Base-by-base conservation (phyloP, 2,888 invertebrate genomes). In the Keiferia lycopersicella region DNA sequence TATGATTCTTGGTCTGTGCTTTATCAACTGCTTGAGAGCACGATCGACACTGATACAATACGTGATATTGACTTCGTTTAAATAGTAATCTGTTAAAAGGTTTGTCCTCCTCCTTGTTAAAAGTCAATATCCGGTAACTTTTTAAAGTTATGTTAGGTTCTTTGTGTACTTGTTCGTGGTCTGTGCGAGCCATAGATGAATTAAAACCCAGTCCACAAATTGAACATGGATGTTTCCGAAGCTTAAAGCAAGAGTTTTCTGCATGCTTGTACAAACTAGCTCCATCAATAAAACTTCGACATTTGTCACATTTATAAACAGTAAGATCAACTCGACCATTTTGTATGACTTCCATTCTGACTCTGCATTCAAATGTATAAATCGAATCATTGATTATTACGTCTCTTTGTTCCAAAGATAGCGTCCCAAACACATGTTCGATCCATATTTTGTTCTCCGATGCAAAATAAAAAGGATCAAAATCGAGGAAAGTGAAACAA, bases 1-100 rank as follows among this genome's bases (percentile, higher is more conserved):
- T 45, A 64, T 86, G 86, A 66, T 61, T 57, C 12, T 64, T 63
- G 51, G 71, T 70, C 26, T 70, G 68, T 56, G 65, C 72, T 67
- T 78, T 81, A 66, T 86, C 81, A 50, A 85, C 73, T 50, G 81
- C 65, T 0, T 72, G 79, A 59, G 77, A 70, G 66, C 88, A 88
- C 62, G 75, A 80, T 75, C 88, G 82, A 71, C 88, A 88, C 72
- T 83, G 79, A 68, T 83, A 84, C 57, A 88, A 68, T 62, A 82
- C 69, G 30, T 61, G 26, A 68, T 80, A 85, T 53, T 70, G 67
- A 64, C 75, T 71, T 53, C 63, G 66, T 56, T 69, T 64, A 60
- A 70, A 66, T 63, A 86, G 73, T 20, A 70, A 66, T 50, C 73
- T 69, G 71, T 81, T 83, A 38, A 72, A 69, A 34, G 62, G 56